phyloP scores from a whole-genome alignment of 2,888 invertebrate species.

The Acronicta aceris region DNA sequence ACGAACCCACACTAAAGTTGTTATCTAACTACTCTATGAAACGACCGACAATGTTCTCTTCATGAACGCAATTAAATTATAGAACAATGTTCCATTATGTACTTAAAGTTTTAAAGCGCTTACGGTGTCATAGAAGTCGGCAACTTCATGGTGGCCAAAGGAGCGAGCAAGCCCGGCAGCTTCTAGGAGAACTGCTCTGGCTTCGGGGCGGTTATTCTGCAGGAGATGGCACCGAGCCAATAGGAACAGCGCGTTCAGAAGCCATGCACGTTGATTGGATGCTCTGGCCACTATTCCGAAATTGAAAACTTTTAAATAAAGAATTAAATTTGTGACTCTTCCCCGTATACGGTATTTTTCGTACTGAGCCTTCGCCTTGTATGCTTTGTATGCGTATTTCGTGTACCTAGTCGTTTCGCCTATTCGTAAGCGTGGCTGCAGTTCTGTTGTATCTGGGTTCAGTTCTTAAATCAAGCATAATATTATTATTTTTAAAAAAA shows the following conservation, averaged over 20 bases:
- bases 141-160: slow-evolving; percentile 70
- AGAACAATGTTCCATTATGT: slow-evolving; percentile 7
- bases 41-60: slow-evolving; percentile 8
- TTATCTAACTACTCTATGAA: slow-evolving; percentile 2
- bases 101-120: slow-evolving; percentile 28
- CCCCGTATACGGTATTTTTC: no score
- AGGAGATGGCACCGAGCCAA: slow-evolving; percentile 80
- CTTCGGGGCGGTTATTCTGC: slow-evolving; percentile 82
- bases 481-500: no score
- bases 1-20: slow-evolving; percentile 1
- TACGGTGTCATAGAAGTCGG: slow-evolving; percentile 82
- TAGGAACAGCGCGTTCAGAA: slow-evolving; percentile 78
- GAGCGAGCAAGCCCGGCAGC: slow-evolving; percentile 66
- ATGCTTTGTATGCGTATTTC: no score
- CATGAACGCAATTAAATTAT: slow-evolving; percentile 14
- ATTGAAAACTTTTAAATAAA: background rate
- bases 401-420: no score
- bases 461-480: no score
- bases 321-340: no score
- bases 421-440: no score
- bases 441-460: no score
- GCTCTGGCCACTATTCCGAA: slow-evolving; percentile 71
- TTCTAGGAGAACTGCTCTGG: slow-evolving; percentile 77
- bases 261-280: slow-evolving; percentile 73
- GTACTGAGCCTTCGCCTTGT: no score